phyloP scores from a whole-genome alignment of 2,888 invertebrate species.

The Drosophila ustulata region DNA sequence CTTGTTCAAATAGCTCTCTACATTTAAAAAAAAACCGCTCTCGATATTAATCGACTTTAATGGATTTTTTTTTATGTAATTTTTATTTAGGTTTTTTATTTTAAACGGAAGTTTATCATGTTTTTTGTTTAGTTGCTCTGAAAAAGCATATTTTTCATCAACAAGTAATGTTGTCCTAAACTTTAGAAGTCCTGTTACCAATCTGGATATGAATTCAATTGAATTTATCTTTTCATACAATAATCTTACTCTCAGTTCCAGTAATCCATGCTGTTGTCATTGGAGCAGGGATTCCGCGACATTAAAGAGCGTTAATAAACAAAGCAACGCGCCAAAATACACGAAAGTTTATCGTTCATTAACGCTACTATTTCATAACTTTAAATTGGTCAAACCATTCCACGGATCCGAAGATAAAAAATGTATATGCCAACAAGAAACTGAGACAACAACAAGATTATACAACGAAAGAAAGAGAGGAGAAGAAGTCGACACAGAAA shows the following conservation, averaged over 20 bases:
- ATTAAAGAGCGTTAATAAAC: constrained; percentile 10
- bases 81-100: too few species aligned
- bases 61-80: too few species aligned
- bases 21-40: too few species aligned
- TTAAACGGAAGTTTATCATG: too few species aligned
- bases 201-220: neutral
- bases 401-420: constrained; percentile 65
- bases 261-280: neutral
- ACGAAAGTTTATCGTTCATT: constrained; percentile 67
- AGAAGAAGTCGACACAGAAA: constrained; percentile 44
- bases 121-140: too few species aligned
- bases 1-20: too few species aligned
- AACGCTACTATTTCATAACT: constrained; percentile 74
- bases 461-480: neutral
- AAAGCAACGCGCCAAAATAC: constrained; percentile 49
- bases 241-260: neutral
- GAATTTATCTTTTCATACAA: neutral
- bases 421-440: constrained; percentile 66
- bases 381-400: constrained; percentile 64
- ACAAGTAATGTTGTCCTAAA: too few species aligned
- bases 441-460: constrained; percentile 18
- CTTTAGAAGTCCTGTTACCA: too few species aligned
- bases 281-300: constrained; percentile 8
- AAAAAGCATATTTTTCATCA: too few species aligned
- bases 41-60: too few species aligned